phyloP scores from a whole-genome alignment of 2,797 vertebrate species.

The Cryptoblepharus egeriae region DNA sequence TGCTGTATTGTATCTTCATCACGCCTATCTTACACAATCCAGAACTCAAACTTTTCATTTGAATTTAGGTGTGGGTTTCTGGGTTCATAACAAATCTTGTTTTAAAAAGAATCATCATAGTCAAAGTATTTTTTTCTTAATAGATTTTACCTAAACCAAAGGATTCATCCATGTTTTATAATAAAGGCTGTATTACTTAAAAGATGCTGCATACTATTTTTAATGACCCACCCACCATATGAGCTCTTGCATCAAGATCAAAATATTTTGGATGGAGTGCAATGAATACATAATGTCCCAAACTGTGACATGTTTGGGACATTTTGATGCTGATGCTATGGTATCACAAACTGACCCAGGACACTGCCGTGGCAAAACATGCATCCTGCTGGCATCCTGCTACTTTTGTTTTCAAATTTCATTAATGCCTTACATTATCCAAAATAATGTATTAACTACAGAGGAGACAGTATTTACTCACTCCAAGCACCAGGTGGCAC shows the following conservation, averaged over 20 bases:
- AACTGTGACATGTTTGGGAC: no score
- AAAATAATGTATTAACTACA: neutral
- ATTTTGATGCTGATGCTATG: no score
- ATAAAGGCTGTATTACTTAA: constrained; percentile 24
- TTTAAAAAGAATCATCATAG: neutral
- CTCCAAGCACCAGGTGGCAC: constrained; percentile 19
- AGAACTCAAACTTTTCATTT: constrained; percentile 12
- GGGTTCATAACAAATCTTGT: constrained; percentile 22
- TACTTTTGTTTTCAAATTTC: neutral
- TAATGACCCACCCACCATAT: neutral
- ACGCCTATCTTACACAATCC: neutral
- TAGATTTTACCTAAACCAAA: constrained; percentile 9
- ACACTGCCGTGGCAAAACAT: no score
- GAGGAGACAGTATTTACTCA: neutral
- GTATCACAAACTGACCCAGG: no score
- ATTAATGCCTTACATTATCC: neutral
- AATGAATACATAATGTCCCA: no score
- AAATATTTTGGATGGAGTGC: neutral
- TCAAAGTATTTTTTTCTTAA: constrained; percentile 33
- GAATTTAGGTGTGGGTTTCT: neutral
- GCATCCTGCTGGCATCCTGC: neutral
- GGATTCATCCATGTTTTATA: constrained; percentile 18
- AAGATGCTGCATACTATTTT: constrained; percentile 1
- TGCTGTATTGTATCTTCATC: constrained; percentile 36
- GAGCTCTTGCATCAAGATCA: neutral